phyloP scores from a whole-genome alignment of 2,113 vertebrate species.

The Rhinolophus sinicus region DNA sequence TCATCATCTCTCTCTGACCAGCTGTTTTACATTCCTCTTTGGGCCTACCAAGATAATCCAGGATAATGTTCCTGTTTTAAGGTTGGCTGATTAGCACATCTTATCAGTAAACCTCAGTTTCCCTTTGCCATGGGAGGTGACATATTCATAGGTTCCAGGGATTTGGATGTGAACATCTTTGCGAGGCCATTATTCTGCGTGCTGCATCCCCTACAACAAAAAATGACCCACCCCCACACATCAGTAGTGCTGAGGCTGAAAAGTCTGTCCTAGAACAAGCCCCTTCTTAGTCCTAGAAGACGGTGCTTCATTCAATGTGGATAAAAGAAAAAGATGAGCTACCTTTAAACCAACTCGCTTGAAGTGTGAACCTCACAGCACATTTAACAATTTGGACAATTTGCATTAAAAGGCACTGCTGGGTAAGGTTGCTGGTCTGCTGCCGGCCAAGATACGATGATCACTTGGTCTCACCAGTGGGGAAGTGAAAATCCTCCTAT shows the following conservation, averaged over 20 bases:
- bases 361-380: slow-evolving; percentile 31
- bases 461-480: slow-evolving; percentile 6
- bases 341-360: background rate
- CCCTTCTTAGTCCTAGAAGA: background rate
- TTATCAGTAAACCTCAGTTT: background rate
- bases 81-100: background rate
- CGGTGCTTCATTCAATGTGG: background rate
- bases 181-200: background rate
- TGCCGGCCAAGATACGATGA: slow-evolving; percentile 51
- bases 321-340: slow-evolving; percentile 29
- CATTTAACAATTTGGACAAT: slow-evolving; percentile 70
- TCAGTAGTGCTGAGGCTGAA: background rate
- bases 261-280: background rate
- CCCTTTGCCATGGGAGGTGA: background rate
- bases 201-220: background rate
- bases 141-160: background rate
- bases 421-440: slow-evolving; percentile 44
- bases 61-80: background rate
- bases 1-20: background rate
- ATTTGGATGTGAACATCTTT: background rate
- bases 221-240: background rate
- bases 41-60: background rate
- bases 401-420: slow-evolving; percentile 65
- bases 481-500: slow-evolving; percentile 67
- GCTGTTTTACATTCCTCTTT: background rate